Evolutionary conservation across 53 echinoderm and acorn worm species (phyloP).

Genomic region (Stichopus horrens): DNA sequence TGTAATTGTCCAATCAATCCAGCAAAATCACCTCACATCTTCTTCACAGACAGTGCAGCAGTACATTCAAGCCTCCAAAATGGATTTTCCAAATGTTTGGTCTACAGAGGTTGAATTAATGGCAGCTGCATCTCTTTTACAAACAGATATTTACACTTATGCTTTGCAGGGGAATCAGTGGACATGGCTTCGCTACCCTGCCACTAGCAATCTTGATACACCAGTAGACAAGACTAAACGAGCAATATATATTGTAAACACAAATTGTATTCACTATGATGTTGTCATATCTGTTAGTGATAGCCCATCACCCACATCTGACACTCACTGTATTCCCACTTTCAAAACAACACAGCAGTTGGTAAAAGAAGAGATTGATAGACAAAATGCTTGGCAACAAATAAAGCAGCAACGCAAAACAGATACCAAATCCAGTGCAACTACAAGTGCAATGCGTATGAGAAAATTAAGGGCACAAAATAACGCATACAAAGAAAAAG

Average conservation of each 20-base stretch:
- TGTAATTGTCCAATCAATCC: too few species aligned
- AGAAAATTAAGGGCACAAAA: neutral
- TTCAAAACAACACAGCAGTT: slow-evolving; percentile 10
- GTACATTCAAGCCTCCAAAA: neutral
- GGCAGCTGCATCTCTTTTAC: neutral
- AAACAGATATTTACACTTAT: slow-evolving; percentile 11
- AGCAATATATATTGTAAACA: slow-evolving; percentile 26
- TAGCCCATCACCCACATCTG: neutral
- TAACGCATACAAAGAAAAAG: neutral
- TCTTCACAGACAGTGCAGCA: neutral
- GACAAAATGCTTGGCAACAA: slow-evolving; percentile 18
- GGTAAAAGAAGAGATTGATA: slow-evolving; percentile 4
- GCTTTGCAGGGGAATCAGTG: neutral
- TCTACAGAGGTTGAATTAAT: neutral
- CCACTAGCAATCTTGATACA: slow-evolving; percentile 3
- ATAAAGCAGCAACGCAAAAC: neutral
- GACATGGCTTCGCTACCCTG: slow-evolving; percentile 30
- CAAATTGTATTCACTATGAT: slow-evolving; percentile 27
- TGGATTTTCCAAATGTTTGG: neutral
- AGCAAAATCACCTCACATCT: neutral
- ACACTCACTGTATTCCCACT: too few species aligned
- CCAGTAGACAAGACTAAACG: slow-evolving; percentile 16
- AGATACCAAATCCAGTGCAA: too few species aligned
- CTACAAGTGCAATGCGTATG: neutral
- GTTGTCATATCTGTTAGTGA: neutral